These are phyloP conservation scores for Elysia crispata DNA, from an alignment of 2,888 invertebrate species.

Conservation along the genomic window DNA sequence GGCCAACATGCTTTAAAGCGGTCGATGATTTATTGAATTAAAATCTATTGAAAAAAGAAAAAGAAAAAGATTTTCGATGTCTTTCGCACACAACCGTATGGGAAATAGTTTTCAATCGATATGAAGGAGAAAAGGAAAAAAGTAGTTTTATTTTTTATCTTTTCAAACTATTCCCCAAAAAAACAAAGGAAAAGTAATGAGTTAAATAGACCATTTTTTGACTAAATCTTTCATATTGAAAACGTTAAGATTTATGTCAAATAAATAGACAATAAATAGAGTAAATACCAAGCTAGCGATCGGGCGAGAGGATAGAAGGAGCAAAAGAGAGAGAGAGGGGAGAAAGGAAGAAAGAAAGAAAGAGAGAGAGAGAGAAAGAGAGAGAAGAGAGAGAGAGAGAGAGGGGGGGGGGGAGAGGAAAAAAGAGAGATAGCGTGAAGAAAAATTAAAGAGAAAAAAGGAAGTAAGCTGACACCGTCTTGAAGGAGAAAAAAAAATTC, in stretches of 20 bases:
- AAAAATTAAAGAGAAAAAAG: constrained; percentile 5
- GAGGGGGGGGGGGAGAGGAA: not conserved
- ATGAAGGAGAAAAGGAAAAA: no score
- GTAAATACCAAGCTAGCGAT: not conserved
- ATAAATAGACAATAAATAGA: not conserved
- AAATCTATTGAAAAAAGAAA: no score
- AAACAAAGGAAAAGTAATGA: no score
- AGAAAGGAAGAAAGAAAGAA: constrained; percentile 12
- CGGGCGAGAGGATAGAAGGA: not conserved
- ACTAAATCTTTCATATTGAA: no score
- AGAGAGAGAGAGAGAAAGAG: not conserved
- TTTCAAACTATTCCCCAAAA: no score
- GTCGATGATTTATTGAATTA: no score
- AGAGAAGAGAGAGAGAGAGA: not conserved
- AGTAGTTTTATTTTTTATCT: no score
- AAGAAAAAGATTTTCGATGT: no score
- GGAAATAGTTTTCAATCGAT: no score
- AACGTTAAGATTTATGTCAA: not conserved
- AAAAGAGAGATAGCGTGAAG: not conserved
- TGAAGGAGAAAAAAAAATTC: not conserved
- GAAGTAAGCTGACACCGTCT: not conserved
- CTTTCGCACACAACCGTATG: no score
- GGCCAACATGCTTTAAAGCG: no score
- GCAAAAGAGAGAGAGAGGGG: not conserved
- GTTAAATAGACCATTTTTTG: no score